These are phyloP conservation scores for Epinotia demarniana DNA, from an alignment of 2,888 invertebrate genomes.

Conservation along the genomic window DNA sequence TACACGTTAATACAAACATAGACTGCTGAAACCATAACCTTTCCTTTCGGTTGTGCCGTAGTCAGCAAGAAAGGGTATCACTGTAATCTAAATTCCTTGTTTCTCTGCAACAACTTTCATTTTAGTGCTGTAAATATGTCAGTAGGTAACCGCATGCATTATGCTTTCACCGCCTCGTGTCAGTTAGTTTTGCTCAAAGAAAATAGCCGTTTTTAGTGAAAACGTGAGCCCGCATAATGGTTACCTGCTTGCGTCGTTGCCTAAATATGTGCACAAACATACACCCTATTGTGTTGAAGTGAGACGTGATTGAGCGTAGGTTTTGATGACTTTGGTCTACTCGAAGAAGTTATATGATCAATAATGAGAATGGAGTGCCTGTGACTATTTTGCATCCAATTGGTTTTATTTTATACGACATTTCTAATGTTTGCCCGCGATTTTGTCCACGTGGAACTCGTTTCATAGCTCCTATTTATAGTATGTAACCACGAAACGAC, in stretches of 20 bases:
- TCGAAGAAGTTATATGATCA: too few species aligned
- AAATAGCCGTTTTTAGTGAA: constrained; percentile 11
- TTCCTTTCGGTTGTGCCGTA: too few species aligned
- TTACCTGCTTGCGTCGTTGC: background rate
- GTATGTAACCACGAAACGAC: too few species aligned
- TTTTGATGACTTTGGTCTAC: background rate
- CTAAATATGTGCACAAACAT: background rate
- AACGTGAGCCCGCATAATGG: constrained; percentile 12
- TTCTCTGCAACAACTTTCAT: background rate
- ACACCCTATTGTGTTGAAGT: background rate
- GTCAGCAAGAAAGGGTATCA: too few species aligned
- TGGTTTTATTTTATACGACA: too few species aligned
- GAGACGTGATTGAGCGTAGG: background rate
- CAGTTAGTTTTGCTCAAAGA: constrained; percentile 9
- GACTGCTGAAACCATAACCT: too few species aligned
- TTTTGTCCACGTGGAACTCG: too few species aligned
- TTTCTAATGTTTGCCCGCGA: too few species aligned
- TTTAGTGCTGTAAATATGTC: background rate
- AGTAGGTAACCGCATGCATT: background rate
- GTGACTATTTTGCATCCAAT: too few species aligned
- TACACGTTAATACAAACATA: too few species aligned
- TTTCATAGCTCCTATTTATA: too few species aligned
- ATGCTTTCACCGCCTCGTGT: background rate
- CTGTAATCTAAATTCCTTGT: background rate
- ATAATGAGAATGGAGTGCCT: too few species aligned